A percentile compares a stretch with the other conserved stretches of the same genome.
Conservation (phyloP, 2,888 invertebrate genomes). For the Agonum fuliginosum region DNA sequence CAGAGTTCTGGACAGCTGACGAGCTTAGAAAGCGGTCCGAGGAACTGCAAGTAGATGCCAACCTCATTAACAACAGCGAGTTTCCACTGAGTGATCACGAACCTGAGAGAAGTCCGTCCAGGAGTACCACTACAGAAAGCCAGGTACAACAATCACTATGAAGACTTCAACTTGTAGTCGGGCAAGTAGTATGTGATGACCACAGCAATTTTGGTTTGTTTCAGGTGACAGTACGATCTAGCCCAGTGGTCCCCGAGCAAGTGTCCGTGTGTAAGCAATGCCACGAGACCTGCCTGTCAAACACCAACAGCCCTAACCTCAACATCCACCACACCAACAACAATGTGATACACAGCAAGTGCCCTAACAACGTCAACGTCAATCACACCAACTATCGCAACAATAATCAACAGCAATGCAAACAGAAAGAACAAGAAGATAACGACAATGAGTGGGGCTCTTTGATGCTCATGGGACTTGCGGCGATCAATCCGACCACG, state of each 20-base stretch:
- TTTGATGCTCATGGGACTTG: constrained; percentile 81
- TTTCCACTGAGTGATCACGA: constrained; percentile 76
- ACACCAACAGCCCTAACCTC: constrained; percentile 73
- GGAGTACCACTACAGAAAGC: constrained; percentile 86
- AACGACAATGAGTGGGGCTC: constrained; percentile 80
- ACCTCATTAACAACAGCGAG: constrained; percentile 71
- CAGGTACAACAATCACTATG: no score
- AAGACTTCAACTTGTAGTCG: neutral
- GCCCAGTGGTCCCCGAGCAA: constrained; percentile 83
- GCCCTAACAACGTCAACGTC: constrained; percentile 54
- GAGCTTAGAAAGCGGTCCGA: constrained; percentile 82
- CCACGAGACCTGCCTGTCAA: constrained; percentile 84
- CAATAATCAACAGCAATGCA: neutral
- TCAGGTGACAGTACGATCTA: constrained; percentile 85
- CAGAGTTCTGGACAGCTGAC: constrained; percentile 84
- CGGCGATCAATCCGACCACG: constrained; percentile 78
- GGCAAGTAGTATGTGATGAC: neutral
- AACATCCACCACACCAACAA: constrained; percentile 65
- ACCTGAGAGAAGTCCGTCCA: constrained; percentile 81
- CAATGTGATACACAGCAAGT: constrained; percentile 65
- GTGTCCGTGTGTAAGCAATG: constrained; percentile 86
- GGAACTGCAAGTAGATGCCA: constrained; percentile 78
- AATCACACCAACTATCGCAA: neutral
- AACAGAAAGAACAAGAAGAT: constrained; percentile 56
- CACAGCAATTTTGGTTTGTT: constrained; percentile 68